phyloP scores from a whole-genome alignment of 2,113 vertebrate species.

The Jaculus jaculus region DNA sequence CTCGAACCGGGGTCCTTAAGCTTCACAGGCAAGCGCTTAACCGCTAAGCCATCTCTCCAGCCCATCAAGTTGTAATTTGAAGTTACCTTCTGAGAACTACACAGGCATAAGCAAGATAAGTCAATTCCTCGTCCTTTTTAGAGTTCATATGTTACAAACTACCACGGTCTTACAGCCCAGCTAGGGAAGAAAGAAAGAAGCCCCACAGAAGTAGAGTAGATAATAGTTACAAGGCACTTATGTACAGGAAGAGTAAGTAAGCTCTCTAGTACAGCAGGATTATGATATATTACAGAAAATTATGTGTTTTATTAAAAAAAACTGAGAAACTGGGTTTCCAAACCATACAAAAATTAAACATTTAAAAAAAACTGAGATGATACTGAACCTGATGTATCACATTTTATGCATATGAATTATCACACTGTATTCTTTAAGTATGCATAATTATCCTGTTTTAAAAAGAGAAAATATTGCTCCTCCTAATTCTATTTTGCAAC shows the following conservation, averaged over 20 bases:
- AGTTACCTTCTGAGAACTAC: not conserved
- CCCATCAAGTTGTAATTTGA: not conserved
- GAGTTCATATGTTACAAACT: not conserved
- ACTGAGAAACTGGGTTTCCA: not conserved
- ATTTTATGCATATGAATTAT: not conserved
- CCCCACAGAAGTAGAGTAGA: accelerated
- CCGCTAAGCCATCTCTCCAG: too few species aligned
- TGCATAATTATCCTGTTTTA: not conserved
- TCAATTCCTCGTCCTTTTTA: not conserved
- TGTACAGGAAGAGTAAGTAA: not conserved
- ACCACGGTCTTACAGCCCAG: not conserved
- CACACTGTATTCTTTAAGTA: not conserved
- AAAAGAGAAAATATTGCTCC: not conserved
- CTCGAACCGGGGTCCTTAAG: too few species aligned
- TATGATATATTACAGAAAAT: not conserved
- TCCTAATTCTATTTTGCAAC: not conserved
- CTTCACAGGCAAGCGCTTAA: too few species aligned
- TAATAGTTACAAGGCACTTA: not conserved
- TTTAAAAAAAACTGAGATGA: not conserved
- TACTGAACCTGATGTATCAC: not conserved
- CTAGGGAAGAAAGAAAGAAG: not conserved
- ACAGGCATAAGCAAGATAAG: not conserved
- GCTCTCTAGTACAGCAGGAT: not conserved
- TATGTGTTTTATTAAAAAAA: not conserved
- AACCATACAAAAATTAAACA: not conserved